Evolutionary conservation across 2,797 vertebrate species (phyloP), one percentile per base, ranked within the genome.

Genomic region (Antennarius maculatus): DNA sequence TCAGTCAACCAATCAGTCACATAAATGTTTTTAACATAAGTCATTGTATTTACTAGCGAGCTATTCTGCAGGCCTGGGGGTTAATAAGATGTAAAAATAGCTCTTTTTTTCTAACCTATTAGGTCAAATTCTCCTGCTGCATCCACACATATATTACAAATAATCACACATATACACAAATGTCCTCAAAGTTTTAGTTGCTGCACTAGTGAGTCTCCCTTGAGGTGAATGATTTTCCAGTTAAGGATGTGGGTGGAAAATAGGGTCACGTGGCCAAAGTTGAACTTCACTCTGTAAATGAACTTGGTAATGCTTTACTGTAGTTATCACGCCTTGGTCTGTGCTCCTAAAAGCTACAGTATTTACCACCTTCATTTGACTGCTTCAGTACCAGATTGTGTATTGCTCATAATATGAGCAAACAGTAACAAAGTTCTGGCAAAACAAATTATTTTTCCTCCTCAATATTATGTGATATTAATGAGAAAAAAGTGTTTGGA

Each of bases 271-370:
- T 7, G 14, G 70, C 23, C 52, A 79, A 81, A 76, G 70, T 74
- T 75, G 45, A 78, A 73, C 23, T 56, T 72, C 31, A 41, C 41
- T 66, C 55, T 76, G 66, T 54, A 57, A 61, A 75, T 45, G 29
- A 46, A 66, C 56, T 76, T 42, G 71, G 79, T 85, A 81, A 74
- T 71, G 4, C 31, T 5, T 2, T 34, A 34, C 31, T 23, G 7
- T 34, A 70, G 62, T 82, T 80, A 71, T 76, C 70, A 62, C 47
- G 50, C 53, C 74, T 61, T 61, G 64, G 68, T 58, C 65, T 49
- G 64, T 18, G 54, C 48, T 71, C 42, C 43, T 74, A 54, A 23
- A 63, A 65, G 51, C 54, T 39, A 10, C 37, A 39, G 37, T 61
- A 61, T 60, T 9, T 45, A 8, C 51, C 60, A 52, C 61, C 57